Percentiles rank a stretch among this genome's conserved stretches.
These are phyloP conservation scores for Adelphocoris suturalis DNA, from an alignment of 2,888 invertebrate species.

Conservation along the genomic window DNA sequence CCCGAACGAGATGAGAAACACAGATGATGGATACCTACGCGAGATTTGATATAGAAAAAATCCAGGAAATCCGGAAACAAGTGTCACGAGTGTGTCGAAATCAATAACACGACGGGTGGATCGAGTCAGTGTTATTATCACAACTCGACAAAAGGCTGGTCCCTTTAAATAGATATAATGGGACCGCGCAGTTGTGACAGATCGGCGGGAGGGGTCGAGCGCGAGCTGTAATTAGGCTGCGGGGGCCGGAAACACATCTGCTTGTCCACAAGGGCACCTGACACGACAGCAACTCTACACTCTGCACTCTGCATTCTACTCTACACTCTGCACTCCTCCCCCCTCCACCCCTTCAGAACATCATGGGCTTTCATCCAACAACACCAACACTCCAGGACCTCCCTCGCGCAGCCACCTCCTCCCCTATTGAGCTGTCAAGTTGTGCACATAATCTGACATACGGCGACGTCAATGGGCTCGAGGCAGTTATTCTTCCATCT, in stretches of 20 bases:
- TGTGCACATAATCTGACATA: too few relatives aligned
- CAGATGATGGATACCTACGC: too few relatives aligned
- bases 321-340: background rate
- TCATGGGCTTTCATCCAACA: too few relatives aligned
- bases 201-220: background rate
- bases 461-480: too few relatives aligned
- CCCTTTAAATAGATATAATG: constrained; percentile 31
- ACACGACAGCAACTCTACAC: constrained; percentile 24
- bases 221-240: constrained; percentile 1
- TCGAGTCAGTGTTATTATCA: constrained; percentile 25
- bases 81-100: background rate
- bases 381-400: too few relatives aligned
- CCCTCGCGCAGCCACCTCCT: too few relatives aligned
- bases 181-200: constrained; percentile 24
- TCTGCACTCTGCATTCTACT: background rate
- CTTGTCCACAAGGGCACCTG: background rate
- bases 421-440: too few relatives aligned
- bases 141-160: background rate
- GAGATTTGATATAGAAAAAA: too few relatives aligned
- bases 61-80: background rate
- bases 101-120: constrained; percentile 21
- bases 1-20: too few relatives aligned
- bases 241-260: constrained; percentile 18
- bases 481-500: too few relatives aligned
- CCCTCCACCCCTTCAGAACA: too few relatives aligned